Conservation (phyloP, 2,797 vertebrate genomes). For the Pangasius mekongensis region DNA sequence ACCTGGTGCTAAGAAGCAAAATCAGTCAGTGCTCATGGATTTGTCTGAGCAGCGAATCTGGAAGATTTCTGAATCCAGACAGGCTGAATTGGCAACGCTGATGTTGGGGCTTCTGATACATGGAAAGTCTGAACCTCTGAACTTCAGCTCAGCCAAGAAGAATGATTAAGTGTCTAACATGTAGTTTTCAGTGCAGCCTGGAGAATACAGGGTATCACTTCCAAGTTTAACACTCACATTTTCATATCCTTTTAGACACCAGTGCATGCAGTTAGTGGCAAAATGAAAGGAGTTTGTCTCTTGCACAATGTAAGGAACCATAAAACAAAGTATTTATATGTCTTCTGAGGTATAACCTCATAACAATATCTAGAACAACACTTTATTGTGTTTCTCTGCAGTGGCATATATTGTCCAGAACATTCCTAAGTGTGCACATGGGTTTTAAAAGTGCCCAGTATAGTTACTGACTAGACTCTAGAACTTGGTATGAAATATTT, state of each 20-base stretch:
- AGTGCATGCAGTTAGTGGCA: neutral
- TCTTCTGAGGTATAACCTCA: neutral
- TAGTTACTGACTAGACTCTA: neutral
- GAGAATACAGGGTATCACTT: conserved; percentile 31
- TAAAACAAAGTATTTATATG: neutral
- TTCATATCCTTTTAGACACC: neutral
- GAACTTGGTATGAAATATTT: no score
- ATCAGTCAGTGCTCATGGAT: neutral
- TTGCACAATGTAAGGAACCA: neutral
- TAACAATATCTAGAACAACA: neutral
- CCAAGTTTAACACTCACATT: conserved; percentile 5
- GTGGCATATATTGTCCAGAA: neutral
- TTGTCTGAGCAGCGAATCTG: neutral
- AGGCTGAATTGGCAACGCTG: neutral
- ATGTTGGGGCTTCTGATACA: neutral
- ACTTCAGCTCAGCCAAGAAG: neutral
- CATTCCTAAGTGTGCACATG: neutral
- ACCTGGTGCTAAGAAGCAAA: neutral
- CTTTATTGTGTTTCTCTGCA: neutral
- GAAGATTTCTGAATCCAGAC: neutral
- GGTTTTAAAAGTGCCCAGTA: neutral
- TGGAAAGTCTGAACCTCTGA: conserved; percentile 23
- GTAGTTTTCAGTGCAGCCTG: conserved; percentile 18
- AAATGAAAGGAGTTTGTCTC: no score
- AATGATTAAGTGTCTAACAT: neutral